These are phyloP conservation scores for Takifugu ocellatus DNA, from an alignment of 2,797 vertebrate genomes.

Conservation along the genomic window DNA sequence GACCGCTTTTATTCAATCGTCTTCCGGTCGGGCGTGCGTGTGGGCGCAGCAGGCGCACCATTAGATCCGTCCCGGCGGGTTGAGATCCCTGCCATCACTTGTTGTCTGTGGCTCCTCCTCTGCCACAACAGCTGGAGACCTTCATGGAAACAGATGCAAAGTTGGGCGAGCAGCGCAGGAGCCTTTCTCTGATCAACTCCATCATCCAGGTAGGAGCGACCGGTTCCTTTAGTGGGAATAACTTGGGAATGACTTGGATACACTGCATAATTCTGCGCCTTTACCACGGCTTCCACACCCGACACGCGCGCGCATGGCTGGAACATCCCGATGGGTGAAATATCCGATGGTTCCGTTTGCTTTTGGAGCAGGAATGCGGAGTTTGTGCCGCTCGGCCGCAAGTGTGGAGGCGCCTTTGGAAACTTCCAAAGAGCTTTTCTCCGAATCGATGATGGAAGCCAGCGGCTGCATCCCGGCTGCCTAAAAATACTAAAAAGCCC, in stretches of 20 bases:
- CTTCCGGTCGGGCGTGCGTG: not conserved
- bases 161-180: slow-evolving; percentile 59
- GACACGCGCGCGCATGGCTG: no score
- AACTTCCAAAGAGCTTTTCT: not conserved
- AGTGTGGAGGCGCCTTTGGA: not conserved
- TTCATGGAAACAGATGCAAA: slow-evolving; percentile 62
- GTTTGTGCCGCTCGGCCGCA: no score
- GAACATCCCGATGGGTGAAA: no score
- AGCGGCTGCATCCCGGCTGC: not conserved
- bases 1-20: not conserved
- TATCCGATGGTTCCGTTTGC: no score
- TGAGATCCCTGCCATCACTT: slow-evolving; percentile 69
- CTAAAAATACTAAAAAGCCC: not conserved
- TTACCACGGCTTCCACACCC: no score
- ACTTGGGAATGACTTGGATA: no score
- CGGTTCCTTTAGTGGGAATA: not conserved
- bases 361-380: no score
- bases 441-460: not conserved
- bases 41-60: slow-evolving; percentile 62
- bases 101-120: slow-evolving; percentile 85
- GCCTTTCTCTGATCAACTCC: slow-evolving; percentile 37
- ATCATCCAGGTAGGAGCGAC: slow-evolving; percentile 47
- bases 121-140: slow-evolving; percentile 65
- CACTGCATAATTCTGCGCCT: no score
- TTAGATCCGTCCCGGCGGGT: slow-evolving; percentile 64